Base-by-base conservation (phyloP, 2,888 invertebrate species). In the Oscheius sp. region DNA sequence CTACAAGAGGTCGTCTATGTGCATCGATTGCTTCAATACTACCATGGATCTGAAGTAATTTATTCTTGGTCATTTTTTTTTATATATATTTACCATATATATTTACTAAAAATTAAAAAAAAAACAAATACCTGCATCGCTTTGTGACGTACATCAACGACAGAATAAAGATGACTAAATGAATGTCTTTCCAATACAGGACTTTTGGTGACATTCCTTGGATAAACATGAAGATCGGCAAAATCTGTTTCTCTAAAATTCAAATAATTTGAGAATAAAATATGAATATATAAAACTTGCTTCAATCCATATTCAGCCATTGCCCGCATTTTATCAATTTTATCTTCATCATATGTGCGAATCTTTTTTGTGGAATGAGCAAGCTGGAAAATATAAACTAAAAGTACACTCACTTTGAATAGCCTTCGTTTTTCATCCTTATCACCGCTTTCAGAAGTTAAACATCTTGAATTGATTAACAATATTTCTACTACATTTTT, bases 271-370 rank as follows among this genome's bases (percentile, higher is more conserved):
- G n/a, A 2, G 6, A 17, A 20, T 28, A 44, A 50, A 50, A 33
- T 44, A 12, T 9, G n/a, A 12, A 41, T 41, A 41, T 41, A 6
- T 41, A 4, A 41, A 12, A 41, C 41, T 12, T 41, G 73, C 72
- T 77, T 75, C 22, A 80, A 68, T 14, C 74, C 73, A 51, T 76
- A 80, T 51, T 78, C 78, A 0, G 80, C 80, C 80, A 80, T 79
- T 17, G 80, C 80, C 12, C 79, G 71, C 14, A 72, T 33, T 44
- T 75, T 63, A 44, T 76, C 75, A 44, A 80, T 78, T 71, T 78
- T 78, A 45, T 80, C 80, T 62, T 75, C 71, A 24, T 80, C 80
- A 44, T 80, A 80, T 0, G 75, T 69, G 9, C 73, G 56, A 3
- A 71, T 70, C 22, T 45, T 41, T n/a, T 67, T 67, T 20, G 67